A percentile compares a stretch with the other conserved stretches of the same genome.
These are phyloP conservation scores for Tarsius wallacei DNA, from an alignment of 2,797 vertebrate species.

Conservation along the genomic window DNA sequence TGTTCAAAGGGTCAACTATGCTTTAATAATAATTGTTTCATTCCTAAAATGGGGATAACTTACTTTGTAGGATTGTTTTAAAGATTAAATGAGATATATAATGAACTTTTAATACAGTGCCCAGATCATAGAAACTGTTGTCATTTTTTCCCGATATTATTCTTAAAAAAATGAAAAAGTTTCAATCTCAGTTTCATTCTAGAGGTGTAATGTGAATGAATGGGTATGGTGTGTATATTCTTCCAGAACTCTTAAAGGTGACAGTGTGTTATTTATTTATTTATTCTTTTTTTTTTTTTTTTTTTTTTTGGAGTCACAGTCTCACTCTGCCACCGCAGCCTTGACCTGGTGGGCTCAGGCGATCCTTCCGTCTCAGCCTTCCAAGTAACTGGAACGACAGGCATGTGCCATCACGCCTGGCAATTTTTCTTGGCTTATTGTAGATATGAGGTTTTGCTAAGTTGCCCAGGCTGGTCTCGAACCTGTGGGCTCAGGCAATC, in stretches of 20 bases:
- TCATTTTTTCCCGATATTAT: background rate
- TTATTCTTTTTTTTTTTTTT: no score
- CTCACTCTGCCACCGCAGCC: no score
- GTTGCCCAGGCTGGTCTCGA: no score
- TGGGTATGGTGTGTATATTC: background rate
- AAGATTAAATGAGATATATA: background rate
- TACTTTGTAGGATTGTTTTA: background rate
- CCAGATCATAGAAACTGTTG: background rate
- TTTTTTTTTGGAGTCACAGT: no score
- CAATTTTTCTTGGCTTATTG: no score
- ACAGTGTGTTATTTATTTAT: background rate
- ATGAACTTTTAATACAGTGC: background rate
- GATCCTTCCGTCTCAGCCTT: no score
- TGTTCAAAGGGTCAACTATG: background rate
- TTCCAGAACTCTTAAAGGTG: background rate
- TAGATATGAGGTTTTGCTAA: no score
- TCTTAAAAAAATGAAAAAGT: background rate
- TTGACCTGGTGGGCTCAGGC: no score
- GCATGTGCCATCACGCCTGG: no score
- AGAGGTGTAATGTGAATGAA: background rate
- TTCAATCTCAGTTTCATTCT: background rate
- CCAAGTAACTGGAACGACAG: no score
- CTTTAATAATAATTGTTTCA: background rate
- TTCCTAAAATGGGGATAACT: background rate
- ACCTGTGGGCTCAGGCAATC: no score